phyloP scores from a whole-genome alignment of 2,113 vertebrate species.

The Rissa tridactyla region DNA sequence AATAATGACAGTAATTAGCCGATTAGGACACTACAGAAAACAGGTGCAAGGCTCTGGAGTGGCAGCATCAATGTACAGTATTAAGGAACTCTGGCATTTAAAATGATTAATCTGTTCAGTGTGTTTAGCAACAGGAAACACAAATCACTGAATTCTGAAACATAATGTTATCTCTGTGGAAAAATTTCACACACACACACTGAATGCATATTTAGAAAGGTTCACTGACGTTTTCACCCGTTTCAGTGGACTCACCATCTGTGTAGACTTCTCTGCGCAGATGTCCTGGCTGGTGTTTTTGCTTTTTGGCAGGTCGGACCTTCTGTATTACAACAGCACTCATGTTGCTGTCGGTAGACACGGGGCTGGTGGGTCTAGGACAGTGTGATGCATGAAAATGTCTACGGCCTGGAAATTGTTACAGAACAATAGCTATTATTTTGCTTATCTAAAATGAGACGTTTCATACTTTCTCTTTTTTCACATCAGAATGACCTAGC shows the following conservation, averaged over 20 bases:
- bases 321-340: constrained; percentile 92
- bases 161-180: constrained; percentile 14
- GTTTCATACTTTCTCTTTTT: background rate
- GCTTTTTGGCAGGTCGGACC: constrained; percentile 91
- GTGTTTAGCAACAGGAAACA: constrained; percentile 40
- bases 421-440: background rate
- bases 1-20: constrained; percentile 57
- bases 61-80: constrained; percentile 14
- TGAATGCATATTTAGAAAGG: background rate
- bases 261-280: constrained; percentile 91
- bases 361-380: constrained; percentile 90
- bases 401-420: constrained; percentile 82
- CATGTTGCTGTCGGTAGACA: constrained; percentile 97
- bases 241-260: constrained; percentile 85
- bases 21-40: constrained; percentile 49
- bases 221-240: background rate
- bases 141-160: constrained; percentile 40
- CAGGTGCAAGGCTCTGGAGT: constrained; percentile 55
- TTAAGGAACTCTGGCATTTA: constrained; percentile 28
- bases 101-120: constrained; percentile 39
- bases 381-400: constrained; percentile 88
- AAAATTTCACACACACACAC: background rate
- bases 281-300: constrained; percentile 89
- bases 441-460: background rate
- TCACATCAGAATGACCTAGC: background rate